Evolutionary conservation across 2,113 vertebrate species (phyloP), one percentile per base, ranked within the genome.

Genomic region (Platysteira castanea): DNA sequence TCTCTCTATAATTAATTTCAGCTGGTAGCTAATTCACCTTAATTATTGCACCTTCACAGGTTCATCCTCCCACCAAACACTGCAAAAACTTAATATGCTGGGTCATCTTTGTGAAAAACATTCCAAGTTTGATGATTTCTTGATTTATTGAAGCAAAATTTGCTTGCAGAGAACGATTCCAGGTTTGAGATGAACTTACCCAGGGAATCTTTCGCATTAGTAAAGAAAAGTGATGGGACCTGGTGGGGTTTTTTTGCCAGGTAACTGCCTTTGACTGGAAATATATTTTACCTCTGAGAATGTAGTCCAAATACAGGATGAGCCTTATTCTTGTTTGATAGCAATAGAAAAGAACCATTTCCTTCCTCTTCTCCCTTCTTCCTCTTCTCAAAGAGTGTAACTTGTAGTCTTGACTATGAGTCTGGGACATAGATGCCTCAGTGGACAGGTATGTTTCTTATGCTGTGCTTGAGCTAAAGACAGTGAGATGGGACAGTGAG

Each of bases 91-190:
- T 89, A 73, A 82, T 88, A 53, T 90, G 53, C 71, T 87, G 44
- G 56, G 68, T 94, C 79, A 92, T 94, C 56, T 87, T 68, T 50
- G 59, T 69, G 33, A 87, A 78, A 84, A 88, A 21, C 33, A 88
- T 59, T 77, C 68, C 5, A 41, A 90, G 26, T 81, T 64, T 64
- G 68, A 86, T 68, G 75, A 90, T 94, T 78, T 90, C 60, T 93
- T 90, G 90, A 89, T 90, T 88, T 75, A 81, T 84, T 86, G 80
- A 68, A 50, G 61, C 16, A 87, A 87, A 92, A 69, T 87, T 73
- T 81, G 60, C 64, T 95, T 91, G 57, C 18, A 53, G 60, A 84
- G 37, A 77, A 82, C 0, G 0, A 70, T 44, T 89, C 14, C n/a
- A 81, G 39, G 39, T 85, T 91, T 80, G 79, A 86, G 79, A 93